Base-by-base conservation (phyloP, 2,113 vertebrate genomes). In the Centropristis striata region DNA sequence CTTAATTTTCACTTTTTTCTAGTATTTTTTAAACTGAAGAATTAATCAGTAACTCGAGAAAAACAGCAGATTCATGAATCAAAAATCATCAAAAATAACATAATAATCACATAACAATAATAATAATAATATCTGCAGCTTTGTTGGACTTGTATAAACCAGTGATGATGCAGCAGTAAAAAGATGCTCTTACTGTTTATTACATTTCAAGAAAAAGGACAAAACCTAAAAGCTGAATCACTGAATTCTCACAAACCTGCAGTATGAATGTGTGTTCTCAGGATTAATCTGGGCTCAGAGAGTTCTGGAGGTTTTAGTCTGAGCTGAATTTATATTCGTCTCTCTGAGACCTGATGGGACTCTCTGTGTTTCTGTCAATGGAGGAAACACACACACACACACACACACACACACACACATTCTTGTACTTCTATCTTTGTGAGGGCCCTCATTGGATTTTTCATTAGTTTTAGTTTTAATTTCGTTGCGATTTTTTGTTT, bases 291-390 rank as follows among this genome's bases (percentile, higher is more conserved):
- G 0, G 7, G 7, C 49, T 15, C 18, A 10, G 0, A 42, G 21
- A 55, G 76, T 12, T 13, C 47, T 0, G 1, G 59, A 50, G 20
- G 11, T 25, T 42, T 61, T 13, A 9, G 6, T 0, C 18, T 0
- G 32, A 9, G 42, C 54, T 71, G 49, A 71, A 28, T 41, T 60
- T 2, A 12, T 8, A 39, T 32, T 54, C 20, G 61, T 16, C 37
- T 21, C 28, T 70, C 23, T 4, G 11, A 59, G 58, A 49, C 79
- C 79, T 66, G 51, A 28, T 73, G 66, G 65, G 81, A 70, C 80
- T 76, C 47, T 79, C 60, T 76, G 79, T 75, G 81, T 77, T 75
- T 70, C 20, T 57, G 69, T 85, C 51, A 85, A 72, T 75, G 53
- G 65, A 85, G 87, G 87, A 85, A 84, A 81, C 63, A 61, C 53